Evolutionary conservation across 92 coral and sea anemone genomes (phyloP), one percentile per base, ranked within the genome.

Genomic region (Zoanthus gigantus): DNA sequence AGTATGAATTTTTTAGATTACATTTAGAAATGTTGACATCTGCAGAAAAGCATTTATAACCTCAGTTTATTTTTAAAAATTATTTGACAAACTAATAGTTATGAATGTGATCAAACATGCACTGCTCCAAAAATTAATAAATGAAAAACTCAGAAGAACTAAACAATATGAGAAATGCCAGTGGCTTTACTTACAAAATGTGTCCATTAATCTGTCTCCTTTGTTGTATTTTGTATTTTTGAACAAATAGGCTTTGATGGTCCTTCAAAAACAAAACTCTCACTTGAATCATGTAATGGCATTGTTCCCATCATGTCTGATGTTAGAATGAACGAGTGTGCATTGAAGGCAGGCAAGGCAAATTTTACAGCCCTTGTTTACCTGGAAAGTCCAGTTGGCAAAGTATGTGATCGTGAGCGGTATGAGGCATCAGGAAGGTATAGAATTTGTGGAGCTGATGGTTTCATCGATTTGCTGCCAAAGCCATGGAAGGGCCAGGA

Each of bases 391-490:
- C 57, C 37, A 0, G 89, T 94, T 12, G 94, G 93, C 10, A 94
- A 84, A 84, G 98, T 96, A 23, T 97, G 99, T 84, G 99, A 97
- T 83, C 92, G 99, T 0, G 95, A 95, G 54, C 80, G 88, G 5
- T 97, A 92, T 57, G 95, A 91, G 57, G 98, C 98, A 0, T 97
- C 99, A 29, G 98, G 93, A 50, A 52, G 88, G 60, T 95, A 73
- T 90, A 90, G 91, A 53, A 66, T 97, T 81, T 97, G 99, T 85
- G 98, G 96, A 23, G 95, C 94, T 5, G 90, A 90, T 74, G 86
- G 86, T 69, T 79, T 96, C 11, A 73, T 92, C 50, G 98, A 97
- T 77, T 76, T 97, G 75, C 93, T 97, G 42, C 99, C 99, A 30
- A 87, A 89, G 65, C 90, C 92, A 50, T 87, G 94, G 76, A 88